Evolutionary conservation across 64 coral and sea anemone species (phyloP).

Genomic region (Catalaphyllia jardinei): DNA sequence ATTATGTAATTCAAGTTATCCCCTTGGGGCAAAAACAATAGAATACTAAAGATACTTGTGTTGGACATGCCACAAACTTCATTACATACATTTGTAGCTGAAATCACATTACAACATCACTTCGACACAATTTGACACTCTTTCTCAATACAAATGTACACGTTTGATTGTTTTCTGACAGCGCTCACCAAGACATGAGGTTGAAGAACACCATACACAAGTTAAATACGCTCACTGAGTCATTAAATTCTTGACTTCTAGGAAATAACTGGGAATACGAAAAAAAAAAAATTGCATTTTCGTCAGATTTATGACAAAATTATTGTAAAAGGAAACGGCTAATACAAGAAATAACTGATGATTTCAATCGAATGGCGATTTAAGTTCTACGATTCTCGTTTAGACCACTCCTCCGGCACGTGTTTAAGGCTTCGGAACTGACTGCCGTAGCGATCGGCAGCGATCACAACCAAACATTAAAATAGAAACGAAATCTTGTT

Average conservation of each 20-base stretch:
- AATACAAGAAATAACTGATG: neutral
- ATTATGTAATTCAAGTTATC: slow-evolving; percentile 35
- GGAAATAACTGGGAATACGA: neutral
- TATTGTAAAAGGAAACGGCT: neutral
- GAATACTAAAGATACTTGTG: neutral
- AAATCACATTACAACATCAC: neutral
- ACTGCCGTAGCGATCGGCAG: neutral
- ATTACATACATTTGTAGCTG: neutral
- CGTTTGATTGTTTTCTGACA: neutral
- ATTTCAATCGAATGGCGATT: slow-evolving; percentile 1
- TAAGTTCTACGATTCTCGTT: neutral
- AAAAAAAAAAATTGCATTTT: slow-evolving; percentile 43
- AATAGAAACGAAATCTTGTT: neutral
- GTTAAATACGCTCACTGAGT: slow-evolving; percentile 11
- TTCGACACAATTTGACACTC: neutral
- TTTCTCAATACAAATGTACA: neutral
- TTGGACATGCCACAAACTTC: neutral
- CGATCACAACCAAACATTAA: neutral
- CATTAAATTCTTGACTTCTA: neutral
- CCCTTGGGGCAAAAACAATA: slow-evolving; percentile 10
- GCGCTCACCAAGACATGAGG: neutral
- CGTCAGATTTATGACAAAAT: slow-evolving; percentile 19
- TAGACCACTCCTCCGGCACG: slow-evolving; percentile 35
- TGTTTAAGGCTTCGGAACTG: slow-evolving; percentile 12
- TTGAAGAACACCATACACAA: neutral